A percentile compares a stretch with the other conserved stretches of the same genome.
phyloP scores from a whole-genome alignment of 2,888 invertebrate species.

The Pandemis corylana region DNA sequence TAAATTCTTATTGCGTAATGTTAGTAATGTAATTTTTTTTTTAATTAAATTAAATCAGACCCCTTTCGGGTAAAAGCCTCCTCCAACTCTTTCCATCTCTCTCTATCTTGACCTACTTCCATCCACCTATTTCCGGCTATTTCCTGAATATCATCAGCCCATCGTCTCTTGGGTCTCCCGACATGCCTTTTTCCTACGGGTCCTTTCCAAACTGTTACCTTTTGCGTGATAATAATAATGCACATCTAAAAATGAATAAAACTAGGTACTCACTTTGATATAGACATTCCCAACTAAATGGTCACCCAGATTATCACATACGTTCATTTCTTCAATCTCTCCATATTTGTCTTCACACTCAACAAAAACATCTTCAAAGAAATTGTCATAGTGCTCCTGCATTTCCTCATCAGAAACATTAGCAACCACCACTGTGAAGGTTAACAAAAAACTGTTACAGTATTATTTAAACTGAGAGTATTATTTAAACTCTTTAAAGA shows the following conservation, averaged over 20 bases:
- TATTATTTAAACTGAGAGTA: background rate
- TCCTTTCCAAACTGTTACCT: too few species aligned
- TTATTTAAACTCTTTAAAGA: background rate
- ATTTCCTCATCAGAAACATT: constrained; percentile 99
- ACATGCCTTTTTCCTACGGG: too few species aligned
- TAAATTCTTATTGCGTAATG: too few species aligned
- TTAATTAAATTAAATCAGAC: too few species aligned
- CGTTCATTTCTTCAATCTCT: constrained; percentile 99
- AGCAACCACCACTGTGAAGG: constrained; percentile 92
- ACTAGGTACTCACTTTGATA: constrained; percentile 91
- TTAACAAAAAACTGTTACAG: constrained; percentile 8
- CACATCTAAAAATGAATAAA: background rate
- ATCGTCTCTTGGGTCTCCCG: too few species aligned
- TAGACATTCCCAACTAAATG: constrained; percentile 99
- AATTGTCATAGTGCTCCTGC: constrained; percentile 99
- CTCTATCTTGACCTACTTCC: too few species aligned
- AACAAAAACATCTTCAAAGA: constrained; percentile 99
- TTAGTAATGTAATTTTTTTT: too few species aligned
- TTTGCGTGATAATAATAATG: too few species aligned
- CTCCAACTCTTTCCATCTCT: too few species aligned
- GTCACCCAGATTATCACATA: constrained; percentile 99
- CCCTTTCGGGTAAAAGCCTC: too few species aligned
- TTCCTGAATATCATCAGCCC: too few species aligned
- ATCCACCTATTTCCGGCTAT: too few species aligned
- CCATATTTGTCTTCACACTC: constrained; percentile 99